phyloP scores from a whole-genome alignment of 2,888 invertebrate genomes.

The Trachelus stipa region DNA sequence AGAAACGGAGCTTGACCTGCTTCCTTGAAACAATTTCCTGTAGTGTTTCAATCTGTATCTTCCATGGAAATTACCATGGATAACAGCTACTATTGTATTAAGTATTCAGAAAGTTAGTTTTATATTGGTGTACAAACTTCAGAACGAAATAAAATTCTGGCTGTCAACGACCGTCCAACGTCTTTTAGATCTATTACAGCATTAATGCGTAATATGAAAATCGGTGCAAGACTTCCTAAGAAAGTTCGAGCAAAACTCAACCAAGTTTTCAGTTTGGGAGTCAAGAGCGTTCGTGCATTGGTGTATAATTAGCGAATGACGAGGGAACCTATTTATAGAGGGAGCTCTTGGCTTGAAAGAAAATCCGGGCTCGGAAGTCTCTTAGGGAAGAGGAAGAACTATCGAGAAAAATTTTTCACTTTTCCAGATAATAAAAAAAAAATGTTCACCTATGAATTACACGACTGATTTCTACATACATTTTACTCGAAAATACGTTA shows the following conservation, averaged over 20 bases:
- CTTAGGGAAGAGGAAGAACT: neutral
- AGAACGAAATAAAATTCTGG: neutral
- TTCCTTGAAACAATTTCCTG: neutral
- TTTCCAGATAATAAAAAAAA: neutral
- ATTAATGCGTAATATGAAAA: neutral
- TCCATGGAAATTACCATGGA: neutral
- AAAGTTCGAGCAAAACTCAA: neutral
- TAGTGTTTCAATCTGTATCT: neutral
- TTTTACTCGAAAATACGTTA: neutral
- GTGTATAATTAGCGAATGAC: constrained; percentile 62
- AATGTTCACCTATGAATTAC: neutral
- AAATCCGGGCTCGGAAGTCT: constrained; percentile 24
- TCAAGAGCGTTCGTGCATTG: constrained; percentile 34
- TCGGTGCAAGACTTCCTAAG: neutral
- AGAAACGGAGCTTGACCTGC: neutral
- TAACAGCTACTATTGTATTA: neutral
- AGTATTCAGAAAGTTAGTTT: neutral
- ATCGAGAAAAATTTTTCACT: neutral
- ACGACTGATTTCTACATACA: neutral
- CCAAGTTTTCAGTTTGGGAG: neutral
- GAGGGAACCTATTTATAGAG: constrained; percentile 58
- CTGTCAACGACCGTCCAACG: neutral
- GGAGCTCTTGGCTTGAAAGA: constrained; percentile 54
- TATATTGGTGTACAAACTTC: neutral
- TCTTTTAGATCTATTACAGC: neutral